These are phyloP conservation scores for Panthera leo DNA, from an alignment of 2,113 vertebrate species.

Conservation along the genomic window DNA sequence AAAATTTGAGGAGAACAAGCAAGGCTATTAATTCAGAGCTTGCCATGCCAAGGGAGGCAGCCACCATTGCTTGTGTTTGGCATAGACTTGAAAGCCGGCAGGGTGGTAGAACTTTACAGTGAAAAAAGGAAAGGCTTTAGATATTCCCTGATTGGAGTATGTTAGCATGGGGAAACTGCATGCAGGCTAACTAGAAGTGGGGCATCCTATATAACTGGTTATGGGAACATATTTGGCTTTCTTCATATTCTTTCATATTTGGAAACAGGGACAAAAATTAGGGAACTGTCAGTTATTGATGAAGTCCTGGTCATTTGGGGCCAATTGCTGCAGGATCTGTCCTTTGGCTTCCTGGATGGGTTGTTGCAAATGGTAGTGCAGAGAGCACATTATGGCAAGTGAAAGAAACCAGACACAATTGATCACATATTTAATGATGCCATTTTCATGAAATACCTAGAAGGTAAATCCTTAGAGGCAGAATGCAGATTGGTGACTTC, in stretches of 20 bases:
- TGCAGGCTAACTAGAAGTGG: too few relatives aligned
- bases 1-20: background rate
- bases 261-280: background rate
- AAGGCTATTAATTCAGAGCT: background rate
- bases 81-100: background rate
- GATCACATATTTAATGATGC: background rate
- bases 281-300: background rate
- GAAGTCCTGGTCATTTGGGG: background rate
- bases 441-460: background rate
- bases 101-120: background rate
- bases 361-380: background rate
- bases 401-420: background rate
- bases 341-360: background rate
- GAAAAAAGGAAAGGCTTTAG: background rate
- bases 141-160: too few relatives aligned
- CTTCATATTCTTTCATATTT: background rate
- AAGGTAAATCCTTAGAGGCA: background rate
- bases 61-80: background rate
- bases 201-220: background rate
- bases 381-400: background rate
- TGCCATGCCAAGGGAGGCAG: background rate
- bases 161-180: too few relatives aligned
- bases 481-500: background rate
- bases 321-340: background rate
- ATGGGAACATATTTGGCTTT: background rate